These are phyloP conservation scores for Gastracanthus pulcherrimus DNA, from an alignment of 2,888 invertebrate genomes.

Conservation along the genomic window DNA sequence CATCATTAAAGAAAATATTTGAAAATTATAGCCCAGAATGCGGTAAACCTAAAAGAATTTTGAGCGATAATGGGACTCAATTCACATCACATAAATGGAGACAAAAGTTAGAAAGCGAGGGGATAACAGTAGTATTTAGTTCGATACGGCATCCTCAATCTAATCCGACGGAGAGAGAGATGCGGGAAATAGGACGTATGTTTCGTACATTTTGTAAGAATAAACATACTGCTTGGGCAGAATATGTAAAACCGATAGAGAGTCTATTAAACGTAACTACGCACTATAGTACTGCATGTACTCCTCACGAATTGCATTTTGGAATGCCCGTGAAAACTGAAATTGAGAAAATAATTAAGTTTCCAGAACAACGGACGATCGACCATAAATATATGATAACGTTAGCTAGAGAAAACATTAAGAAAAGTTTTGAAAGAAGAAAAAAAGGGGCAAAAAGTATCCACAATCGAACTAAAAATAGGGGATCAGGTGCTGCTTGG, in stretches of 20 bases:
- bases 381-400: too few species aligned
- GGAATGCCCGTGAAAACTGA: background rate
- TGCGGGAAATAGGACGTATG: background rate
- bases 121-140: background rate
- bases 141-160: slow-evolving; percentile 9
- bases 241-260: background rate
- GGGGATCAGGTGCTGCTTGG: background rate
- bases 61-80: slow-evolving; percentile 5
- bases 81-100: slow-evolving; percentile 6
- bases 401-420: too few species aligned
- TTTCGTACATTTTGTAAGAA: background rate
- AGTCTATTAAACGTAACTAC: background rate
- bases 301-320: background rate
- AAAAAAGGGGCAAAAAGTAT: too few species aligned
- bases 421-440: too few species aligned
- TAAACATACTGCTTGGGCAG: too few species aligned
- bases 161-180: slow-evolving; percentile 1
- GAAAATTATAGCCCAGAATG: background rate
- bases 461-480: background rate
- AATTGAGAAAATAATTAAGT: too few species aligned
- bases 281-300: background rate
- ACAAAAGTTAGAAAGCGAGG: background rate
- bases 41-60: too few species aligned
- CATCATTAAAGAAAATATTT: background rate
- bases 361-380: too few species aligned